Evolutionary conservation across 2,797 vertebrate species (phyloP).

Genomic region (Momotus momota): DNA sequence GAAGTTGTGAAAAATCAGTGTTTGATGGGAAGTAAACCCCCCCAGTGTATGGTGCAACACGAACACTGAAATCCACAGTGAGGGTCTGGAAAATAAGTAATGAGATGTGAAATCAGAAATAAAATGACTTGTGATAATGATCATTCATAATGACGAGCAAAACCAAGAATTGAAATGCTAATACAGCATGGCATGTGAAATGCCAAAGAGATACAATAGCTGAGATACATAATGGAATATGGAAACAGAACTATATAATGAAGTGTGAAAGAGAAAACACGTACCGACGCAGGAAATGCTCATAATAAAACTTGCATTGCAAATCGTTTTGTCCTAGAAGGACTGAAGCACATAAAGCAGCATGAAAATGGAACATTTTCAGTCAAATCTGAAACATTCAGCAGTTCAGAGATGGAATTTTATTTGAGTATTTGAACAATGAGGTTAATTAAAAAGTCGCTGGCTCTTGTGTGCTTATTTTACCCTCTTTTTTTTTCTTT

Average conservation of each 20-base stretch:
- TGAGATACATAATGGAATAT: background rate
- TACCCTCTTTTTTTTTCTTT: background rate
- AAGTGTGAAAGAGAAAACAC: constrained; percentile 5
- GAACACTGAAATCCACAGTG: background rate
- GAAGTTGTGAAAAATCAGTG: background rate
- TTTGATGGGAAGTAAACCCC: background rate
- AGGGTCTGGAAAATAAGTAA: background rate
- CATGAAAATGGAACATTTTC: background rate
- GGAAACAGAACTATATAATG: constrained; percentile 1
- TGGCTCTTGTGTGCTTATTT: background rate
- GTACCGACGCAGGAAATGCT: background rate
- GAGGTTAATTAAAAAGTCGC: background rate
- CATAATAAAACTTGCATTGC: background rate
- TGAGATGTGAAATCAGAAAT: constrained; percentile 38
- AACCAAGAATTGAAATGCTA: background rate
- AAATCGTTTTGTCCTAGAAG: background rate
- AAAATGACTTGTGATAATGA: background rate
- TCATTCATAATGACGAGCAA: constrained; percentile 13
- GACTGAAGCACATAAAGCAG: background rate
- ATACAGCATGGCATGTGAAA: background rate
- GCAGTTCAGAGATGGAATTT: background rate
- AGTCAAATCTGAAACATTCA: background rate
- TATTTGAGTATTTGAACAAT: background rate
- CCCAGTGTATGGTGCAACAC: background rate
- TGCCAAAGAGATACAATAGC: background rate